Base-by-base conservation (phyloP, 2,888 invertebrate genomes). In the Timema cristinae region DNA sequence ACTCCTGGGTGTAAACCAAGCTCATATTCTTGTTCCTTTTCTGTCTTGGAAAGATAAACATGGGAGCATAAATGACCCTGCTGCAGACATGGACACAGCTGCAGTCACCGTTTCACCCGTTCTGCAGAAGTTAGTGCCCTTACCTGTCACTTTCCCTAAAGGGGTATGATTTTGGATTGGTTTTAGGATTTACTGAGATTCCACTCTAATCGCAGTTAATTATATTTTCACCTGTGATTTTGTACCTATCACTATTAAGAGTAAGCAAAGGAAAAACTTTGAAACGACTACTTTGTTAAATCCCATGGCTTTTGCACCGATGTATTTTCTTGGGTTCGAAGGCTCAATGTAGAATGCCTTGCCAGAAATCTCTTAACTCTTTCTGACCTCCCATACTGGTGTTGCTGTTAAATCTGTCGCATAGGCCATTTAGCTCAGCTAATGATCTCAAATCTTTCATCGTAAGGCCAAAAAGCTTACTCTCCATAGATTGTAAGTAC, bases 141-240 rank as follows among this genome's bases (percentile, higher is more conserved):
- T 63, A 63, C 32, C 13, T 63, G 63, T 63, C 63, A 2, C 63
- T 63, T 63, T 63, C 63, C 63, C 63, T 63, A 16, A 63, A 15
- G 16, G 63, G 63, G 16, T 15, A 63, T 63, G 32, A 63, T 63
- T 16, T 63, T 16, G 0, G 16, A 63, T 48, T 63, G 63, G 63
- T 63, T 63, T 63, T 63, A 13, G 63, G 63, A 63, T 63, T 63
- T 63, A 63, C 63, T 63, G 63, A 63, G 63, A 63, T 63, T 32
- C 63, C 16, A 63, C 10, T 63, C 16, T 63, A 7, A 63, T 32
- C 32, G 32, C 32, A 32, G 32, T 32, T 32, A 32, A 32, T 2
- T 32, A 32, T 32, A 32, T 32, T 32, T 32, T 32, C 32, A 32
- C 32, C 32, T 32, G 32, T 63, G 47, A 63, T 9, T 63, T 63